Evolutionary conservation across 2,797 vertebrate genomes (phyloP).

Genomic region (Mormyrus proboscirostris): DNA sequence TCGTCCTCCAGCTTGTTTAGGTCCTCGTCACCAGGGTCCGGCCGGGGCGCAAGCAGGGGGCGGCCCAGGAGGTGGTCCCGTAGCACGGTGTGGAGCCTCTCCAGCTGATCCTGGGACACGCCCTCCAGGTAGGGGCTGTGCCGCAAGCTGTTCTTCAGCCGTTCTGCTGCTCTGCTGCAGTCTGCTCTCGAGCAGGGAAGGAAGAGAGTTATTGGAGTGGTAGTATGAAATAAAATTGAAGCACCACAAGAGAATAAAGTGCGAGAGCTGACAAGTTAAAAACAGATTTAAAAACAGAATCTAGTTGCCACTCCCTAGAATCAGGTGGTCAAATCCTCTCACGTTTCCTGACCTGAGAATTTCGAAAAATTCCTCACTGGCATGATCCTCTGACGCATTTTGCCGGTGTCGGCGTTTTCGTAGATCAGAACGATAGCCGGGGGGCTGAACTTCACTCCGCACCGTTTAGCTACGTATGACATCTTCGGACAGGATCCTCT

Average conservation of each 20-base stretch:
- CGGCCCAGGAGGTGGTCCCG: slow-evolving; percentile 70
- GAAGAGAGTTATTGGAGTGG: neutral
- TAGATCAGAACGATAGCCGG: slow-evolving; percentile 82
- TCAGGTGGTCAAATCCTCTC: neutral
- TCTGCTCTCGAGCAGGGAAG: slow-evolving; percentile 54
- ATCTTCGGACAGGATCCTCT: slow-evolving; percentile 42
- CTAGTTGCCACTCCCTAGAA: neutral
- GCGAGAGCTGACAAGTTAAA: neutral
- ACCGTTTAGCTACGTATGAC: slow-evolving; percentile 70
- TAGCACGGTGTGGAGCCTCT: slow-evolving; percentile 73
- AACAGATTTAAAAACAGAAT: neutral
- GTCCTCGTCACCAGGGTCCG: slow-evolving; percentile 76
- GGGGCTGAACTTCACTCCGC: slow-evolving; percentile 78
- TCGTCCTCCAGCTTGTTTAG: slow-evolving; percentile 85
- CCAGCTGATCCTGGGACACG: slow-evolving; percentile 72
- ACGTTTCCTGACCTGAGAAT: slow-evolving; percentile 67
- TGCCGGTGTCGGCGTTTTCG: slow-evolving; percentile 51
- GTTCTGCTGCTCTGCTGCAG: slow-evolving; percentile 72
- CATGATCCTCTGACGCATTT: slow-evolving; percentile 75
- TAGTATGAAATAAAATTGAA: neutral
- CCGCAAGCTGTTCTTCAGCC: slow-evolving; percentile 76
- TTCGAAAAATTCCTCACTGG: slow-evolving; percentile 78
- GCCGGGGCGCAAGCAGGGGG: slow-evolving; percentile 60
- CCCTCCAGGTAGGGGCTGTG: slow-evolving; percentile 75
- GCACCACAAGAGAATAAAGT: neutral